Base-by-base conservation (phyloP, 2,888 invertebrate genomes). In the Sinohyriopsis cumingii region DNA sequence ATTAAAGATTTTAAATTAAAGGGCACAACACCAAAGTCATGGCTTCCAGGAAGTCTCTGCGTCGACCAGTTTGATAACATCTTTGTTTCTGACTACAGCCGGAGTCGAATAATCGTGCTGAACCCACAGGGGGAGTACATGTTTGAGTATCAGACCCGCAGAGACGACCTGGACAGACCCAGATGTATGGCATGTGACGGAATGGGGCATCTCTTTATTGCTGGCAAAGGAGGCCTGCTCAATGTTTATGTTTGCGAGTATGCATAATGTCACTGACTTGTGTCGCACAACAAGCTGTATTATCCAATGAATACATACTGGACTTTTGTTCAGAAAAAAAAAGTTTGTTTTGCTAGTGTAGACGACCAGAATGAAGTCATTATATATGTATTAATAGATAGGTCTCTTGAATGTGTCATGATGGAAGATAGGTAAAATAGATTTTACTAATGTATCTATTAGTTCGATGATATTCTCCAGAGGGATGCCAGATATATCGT, bases 31-130 rank as follows among this genome's bases (percentile, higher is more conserved):
- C 68, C 71, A 22, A 71, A 68, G 64, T 54, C 73, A 15, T 80
- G 78, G 78, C 57, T 76, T 28, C 80, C 80, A 5, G 80, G 80
- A 4, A 71, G 75, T 33, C 54, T 77, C 15, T 78, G 78, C 63
- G 77, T 78, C 56, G 80, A 80, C 57, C 77, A 77, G 33, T 77
- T 77, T 66, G 80, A 80, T 62, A 80, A 80, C 64, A 73, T 80
- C 5, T 79, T 75, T 57, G 73, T 80, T 15, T 73, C 76, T 12
- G 80, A 80, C 53, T 77, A 72, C 56, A 74, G 77, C 59, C 69
- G 75, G 24, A 73, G 77, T 24, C 68, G 76, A 53, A 71, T 80
- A 9, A 73, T 77, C 5, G 76, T 78, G 12, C 59, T 80, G 9
- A 76, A 73, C 53, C 80, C 78, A 1, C 66, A 69, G 28, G 71